Evolutionary conservation across 2,888 invertebrate genomes (phyloP).

Genomic region (Aricia artaxerxes): DNA sequence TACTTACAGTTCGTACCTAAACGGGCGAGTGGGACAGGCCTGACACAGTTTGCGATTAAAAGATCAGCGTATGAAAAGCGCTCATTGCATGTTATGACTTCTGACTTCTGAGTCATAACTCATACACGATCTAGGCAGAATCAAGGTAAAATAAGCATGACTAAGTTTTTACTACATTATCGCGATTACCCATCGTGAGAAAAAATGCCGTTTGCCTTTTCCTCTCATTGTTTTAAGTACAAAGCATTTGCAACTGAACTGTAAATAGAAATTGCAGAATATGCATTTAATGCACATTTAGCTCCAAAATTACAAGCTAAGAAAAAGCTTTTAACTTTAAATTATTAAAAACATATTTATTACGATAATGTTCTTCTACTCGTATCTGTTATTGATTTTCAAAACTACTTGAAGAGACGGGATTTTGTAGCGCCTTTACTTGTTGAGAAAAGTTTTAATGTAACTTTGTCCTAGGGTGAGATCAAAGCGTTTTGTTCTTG

Average conservation of each 20-base stretch:
- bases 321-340: no score
- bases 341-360: background rate
- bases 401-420: background rate
- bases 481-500: background rate
- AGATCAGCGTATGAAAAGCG: background rate
- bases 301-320: no score
- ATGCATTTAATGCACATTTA: background rate
- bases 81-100: background rate
- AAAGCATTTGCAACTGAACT: background rate
- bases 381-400: background rate
- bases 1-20: no score
- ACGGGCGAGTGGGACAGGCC: no score
- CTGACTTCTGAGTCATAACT: background rate
- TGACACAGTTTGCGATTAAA: background rate
- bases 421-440: background rate
- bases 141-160: background rate
- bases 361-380: background rate
- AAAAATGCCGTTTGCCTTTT: background rate
- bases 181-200: background rate
- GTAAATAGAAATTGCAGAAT: background rate
- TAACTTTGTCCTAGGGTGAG: background rate
- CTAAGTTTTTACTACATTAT: background rate
- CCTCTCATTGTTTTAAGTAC: background rate
- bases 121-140: slow-evolving; percentile 6
- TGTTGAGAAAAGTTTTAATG: background rate